A percentile compares a stretch with the other conserved stretches of the same genome.
Evolutionary conservation across 1,140 invertebrate genomes (phyloP).

Genomic region (Formica exsecta): DNA sequence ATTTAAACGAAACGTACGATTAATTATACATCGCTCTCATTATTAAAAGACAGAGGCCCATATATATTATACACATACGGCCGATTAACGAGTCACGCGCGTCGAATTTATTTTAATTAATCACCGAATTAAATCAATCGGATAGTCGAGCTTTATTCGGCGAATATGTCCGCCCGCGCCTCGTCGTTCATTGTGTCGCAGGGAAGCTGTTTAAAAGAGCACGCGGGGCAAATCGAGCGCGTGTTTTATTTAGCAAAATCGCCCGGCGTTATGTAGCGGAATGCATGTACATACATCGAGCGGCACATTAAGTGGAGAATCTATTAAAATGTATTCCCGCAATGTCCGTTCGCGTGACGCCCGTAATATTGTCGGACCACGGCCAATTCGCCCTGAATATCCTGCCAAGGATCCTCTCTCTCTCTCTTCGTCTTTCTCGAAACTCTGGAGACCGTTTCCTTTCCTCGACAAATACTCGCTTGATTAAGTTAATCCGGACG

Average conservation of each 20-base stretch:
- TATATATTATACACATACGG: not conserved
- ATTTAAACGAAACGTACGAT: slow-evolving; percentile 37
- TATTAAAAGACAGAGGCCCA: slow-evolving; percentile 7
- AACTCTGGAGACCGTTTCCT: slow-evolving; percentile 51
- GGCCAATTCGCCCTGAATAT: slow-evolving; percentile 46
- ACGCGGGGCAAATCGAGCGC: not conserved
- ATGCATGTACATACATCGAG: not conserved
- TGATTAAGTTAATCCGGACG: slow-evolving; percentile 58
- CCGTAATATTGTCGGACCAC: slow-evolving; percentile 22
- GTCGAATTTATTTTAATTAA: slow-evolving; percentile 40
- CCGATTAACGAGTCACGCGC: not conserved
- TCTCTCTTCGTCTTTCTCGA: slow-evolving; percentile 16
- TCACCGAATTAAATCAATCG: slow-evolving; percentile 24
- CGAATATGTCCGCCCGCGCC: not conserved
- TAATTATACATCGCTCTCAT: slow-evolving; percentile 1
- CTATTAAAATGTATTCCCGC: slow-evolving; percentile 63
- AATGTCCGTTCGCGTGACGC: slow-evolving; percentile 17
- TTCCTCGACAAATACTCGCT: slow-evolving; percentile 61
- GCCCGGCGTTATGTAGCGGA: not conserved
- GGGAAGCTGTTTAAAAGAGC: slow-evolving; percentile 32
- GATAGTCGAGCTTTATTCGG: not conserved
- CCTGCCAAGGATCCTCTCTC: not conserved
- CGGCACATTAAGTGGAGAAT: slow-evolving; percentile 31
- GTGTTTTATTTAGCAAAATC: slow-evolving; percentile 43
- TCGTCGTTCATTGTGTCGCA: slow-evolving; percentile 1